Percentiles rank a stretch among this genome's conserved stretches.
Conservation (phyloP, 1,140 invertebrate genomes). For the Ridgeia piscesae region DNA sequence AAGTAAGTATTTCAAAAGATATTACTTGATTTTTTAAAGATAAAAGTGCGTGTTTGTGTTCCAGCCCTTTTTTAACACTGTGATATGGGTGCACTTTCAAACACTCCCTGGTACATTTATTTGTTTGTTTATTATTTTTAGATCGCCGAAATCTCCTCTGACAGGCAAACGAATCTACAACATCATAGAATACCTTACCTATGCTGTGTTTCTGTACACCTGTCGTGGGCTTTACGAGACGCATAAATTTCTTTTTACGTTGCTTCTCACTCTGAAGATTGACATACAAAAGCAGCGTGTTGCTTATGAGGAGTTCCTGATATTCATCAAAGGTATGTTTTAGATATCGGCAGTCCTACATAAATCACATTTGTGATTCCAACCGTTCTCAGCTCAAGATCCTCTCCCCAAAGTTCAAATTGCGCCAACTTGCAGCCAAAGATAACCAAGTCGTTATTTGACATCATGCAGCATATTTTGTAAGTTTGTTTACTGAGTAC, state of each 20-base stretch:
- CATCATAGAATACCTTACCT: conserved; percentile 86
- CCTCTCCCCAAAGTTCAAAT: no score
- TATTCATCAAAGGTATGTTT: conserved; percentile 78
- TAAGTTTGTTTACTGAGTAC: no score
- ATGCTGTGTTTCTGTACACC: conserved; percentile 90
- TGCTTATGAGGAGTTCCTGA: conserved; percentile 89
- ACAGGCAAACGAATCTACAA: conserved; percentile 86
- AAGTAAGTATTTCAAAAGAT: not conserved
- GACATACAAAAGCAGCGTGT: conserved; percentile 72
- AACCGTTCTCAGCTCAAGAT: no score
- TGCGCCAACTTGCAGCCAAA: no score
- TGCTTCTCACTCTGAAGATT: conserved; percentile 94
- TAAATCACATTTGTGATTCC: no score
- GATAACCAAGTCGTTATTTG: no score
- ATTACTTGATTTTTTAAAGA: not conserved
- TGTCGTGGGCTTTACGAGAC: conserved; percentile 89
- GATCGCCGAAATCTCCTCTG: conserved; percentile 77
- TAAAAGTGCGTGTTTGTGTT: not conserved
- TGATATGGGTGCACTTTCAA: no score
- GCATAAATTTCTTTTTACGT: conserved; percentile 88
- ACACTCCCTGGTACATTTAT: no score
- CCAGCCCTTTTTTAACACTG: no score
- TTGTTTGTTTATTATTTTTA: conserved; percentile 42
- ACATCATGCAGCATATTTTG: no score
- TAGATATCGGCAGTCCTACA: no score